Base-by-base conservation (phyloP, 1,140 invertebrate species). In the Pseudomyrmex sp. region DNA sequence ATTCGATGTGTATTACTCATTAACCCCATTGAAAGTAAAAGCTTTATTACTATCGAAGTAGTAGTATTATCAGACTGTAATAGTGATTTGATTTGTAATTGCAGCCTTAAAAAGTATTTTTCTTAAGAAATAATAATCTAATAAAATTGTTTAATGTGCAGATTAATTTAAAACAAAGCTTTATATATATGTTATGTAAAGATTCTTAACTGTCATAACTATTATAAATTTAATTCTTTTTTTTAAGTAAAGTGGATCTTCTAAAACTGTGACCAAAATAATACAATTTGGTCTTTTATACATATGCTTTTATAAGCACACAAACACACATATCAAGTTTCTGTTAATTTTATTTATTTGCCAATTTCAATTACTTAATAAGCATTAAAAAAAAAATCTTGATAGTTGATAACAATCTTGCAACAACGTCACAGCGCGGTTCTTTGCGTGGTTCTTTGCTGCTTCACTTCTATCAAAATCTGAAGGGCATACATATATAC, bases 21-120 rank as follows among this genome's bases (percentile, higher is more conserved):
- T 90, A 91, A 90, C 72, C 83, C 72, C 83, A 70, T 86, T 65
- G 85, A 91, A 90, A 91, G 89, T 89, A 90, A 91, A 90, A 85
- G 87, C 56, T 84, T 58, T 82, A 79, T 85, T 75, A 20, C 66
- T 48, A 54, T 48, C 52, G 58, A 20, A 18, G 12, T 15, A 52
- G 44, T 48, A 70, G 18, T 59, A 48, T 56, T 63, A 4, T 12
- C 35, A 59, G 63, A 35, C 63, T n/a, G 12, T 13, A 46, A n/a
- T 23, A 66, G 12, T 54, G 18, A 54, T 9, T 12, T 50, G 4
- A 4, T 9, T 66, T 66, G 13, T 12, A 63, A 23, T 76, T 18
- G 12, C 46, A 18, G 35, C 5, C 23, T 62, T 26, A 63, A 13
- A 48, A 1, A 26, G 10, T 48, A 50, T 63, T 63, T 48, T 50